Conservation (phyloP, 2,113 vertebrate species). For the Muscicapa adusta region DNA sequence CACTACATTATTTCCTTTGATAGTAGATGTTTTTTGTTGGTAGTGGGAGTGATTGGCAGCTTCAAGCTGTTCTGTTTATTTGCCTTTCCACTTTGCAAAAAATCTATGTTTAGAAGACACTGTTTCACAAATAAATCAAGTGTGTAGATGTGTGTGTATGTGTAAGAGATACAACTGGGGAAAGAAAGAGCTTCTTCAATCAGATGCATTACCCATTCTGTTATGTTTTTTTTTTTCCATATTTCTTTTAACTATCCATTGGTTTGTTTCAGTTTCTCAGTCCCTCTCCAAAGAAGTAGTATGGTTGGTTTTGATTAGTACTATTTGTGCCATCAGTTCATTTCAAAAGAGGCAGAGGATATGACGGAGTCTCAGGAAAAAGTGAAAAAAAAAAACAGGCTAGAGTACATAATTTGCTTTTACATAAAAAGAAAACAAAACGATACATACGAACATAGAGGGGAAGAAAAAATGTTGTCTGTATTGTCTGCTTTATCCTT, state of each 20-base stretch:
- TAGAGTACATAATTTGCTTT: neutral
- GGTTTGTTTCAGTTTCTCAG: neutral
- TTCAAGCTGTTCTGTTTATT: slow-evolving; percentile 79
- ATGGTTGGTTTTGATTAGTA: neutral
- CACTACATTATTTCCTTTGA: slow-evolving; percentile 78
- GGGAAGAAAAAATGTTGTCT: neutral
- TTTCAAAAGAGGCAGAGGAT: neutral
- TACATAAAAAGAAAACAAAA: neutral
- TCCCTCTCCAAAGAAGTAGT: neutral
- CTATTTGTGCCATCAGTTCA: neutral
- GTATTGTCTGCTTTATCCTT: neutral
- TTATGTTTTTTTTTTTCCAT: slow-evolving; percentile 24
- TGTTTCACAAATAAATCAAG: slow-evolving; percentile 72
- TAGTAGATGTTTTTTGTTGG: slow-evolving; percentile 74
- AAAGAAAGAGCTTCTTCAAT: slow-evolving; percentile 42
- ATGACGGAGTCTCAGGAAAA: neutral
- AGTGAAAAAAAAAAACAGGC: neutral
- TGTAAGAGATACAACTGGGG: neutral
- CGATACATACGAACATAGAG: neutral
- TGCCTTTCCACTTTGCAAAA: slow-evolving; percentile 70
- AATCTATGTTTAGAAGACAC: slow-evolving; percentile 68
- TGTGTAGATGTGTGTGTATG: neutral
- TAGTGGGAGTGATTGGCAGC: slow-evolving; percentile 74
- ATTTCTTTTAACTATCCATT: neutral
- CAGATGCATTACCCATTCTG: slow-evolving; percentile 11